Evolutionary conservation across 2,888 invertebrate species (phyloP).

Genomic region (Embidobia sp.): DNA sequence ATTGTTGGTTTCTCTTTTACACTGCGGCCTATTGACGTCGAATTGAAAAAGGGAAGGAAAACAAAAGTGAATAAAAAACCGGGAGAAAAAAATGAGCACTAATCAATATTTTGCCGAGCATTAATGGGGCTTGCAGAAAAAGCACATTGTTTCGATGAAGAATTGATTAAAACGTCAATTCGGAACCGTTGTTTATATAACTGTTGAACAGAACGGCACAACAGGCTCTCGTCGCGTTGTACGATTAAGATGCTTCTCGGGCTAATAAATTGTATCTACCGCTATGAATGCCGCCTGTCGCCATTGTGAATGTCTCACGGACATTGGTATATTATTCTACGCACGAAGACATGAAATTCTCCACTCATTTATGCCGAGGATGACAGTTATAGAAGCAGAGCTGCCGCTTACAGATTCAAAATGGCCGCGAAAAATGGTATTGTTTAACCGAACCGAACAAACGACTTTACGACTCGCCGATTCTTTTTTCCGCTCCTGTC

Average conservation of each 20-base stretch:
- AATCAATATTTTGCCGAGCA: slow-evolving; percentile 12
- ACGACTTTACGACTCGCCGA: slow-evolving; percentile 17
- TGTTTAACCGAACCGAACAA: slow-evolving; percentile 45
- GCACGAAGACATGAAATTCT: slow-evolving; percentile 66
- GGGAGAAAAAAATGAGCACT: background rate
- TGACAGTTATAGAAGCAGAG: slow-evolving; percentile 63
- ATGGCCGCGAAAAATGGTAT: slow-evolving; percentile 57
- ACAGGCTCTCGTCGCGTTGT: slow-evolving; percentile 44
- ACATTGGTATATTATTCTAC: slow-evolving; percentile 65
- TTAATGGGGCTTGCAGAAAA: slow-evolving; percentile 22
- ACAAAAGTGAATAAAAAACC: too few relatives aligned
- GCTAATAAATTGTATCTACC: slow-evolving; percentile 65
- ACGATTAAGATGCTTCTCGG: slow-evolving; percentile 63
- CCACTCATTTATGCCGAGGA: slow-evolving; percentile 63
- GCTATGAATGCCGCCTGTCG: slow-evolving; percentile 63
- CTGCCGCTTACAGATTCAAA: slow-evolving; percentile 62
- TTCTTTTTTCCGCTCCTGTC: background rate
- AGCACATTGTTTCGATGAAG: slow-evolving; percentile 25
- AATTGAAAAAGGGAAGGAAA: too few relatives aligned
- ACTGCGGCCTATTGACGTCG: too few relatives aligned
- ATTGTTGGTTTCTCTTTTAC: too few relatives aligned
- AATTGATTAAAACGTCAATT: slow-evolving; percentile 62
- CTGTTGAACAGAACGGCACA: slow-evolving; percentile 42
- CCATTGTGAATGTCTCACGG: slow-evolving; percentile 62
- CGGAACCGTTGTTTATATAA: slow-evolving; percentile 59